phyloP scores from a whole-genome alignment of 2,113 vertebrate genomes.

The Colius striatus region DNA sequence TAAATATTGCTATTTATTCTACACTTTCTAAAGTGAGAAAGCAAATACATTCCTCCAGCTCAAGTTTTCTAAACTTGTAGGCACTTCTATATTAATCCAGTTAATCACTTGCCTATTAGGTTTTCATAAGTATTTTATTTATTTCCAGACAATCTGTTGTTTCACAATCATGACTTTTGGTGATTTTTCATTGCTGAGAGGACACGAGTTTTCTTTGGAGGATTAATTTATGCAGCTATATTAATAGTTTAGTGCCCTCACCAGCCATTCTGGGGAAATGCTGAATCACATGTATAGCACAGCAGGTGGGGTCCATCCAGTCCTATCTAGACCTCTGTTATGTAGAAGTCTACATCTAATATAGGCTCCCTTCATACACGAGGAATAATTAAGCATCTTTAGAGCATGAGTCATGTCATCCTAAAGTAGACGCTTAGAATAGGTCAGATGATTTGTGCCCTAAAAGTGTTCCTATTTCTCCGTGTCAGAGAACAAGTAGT shows the following conservation, averaged over 20 bases:
- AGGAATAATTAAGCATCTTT: slow-evolving; percentile 55
- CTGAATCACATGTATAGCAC: slow-evolving; percentile 21
- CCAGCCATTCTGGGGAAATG: slow-evolving; percentile 46
- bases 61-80: background rate
- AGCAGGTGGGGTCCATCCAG: slow-evolving; percentile 44
- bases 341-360: slow-evolving; percentile 50
- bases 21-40: background rate
- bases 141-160: background rate
- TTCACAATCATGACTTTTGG: background rate
- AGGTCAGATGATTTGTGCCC: slow-evolving; percentile 50
- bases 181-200: background rate
- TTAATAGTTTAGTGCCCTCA: slow-evolving; percentile 61
- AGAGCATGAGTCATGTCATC: slow-evolving; percentile 49
- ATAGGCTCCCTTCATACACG: slow-evolving; percentile 28
- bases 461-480: slow-evolving; percentile 48
- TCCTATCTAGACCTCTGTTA: slow-evolving; percentile 14
- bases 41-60: background rate
- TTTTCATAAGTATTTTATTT: background rate
- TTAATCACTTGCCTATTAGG: background rate
- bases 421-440: slow-evolving; percentile 40
- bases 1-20: background rate
- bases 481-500: background rate
- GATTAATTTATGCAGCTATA: slow-evolving; percentile 19
- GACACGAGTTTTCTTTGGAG: slow-evolving; percentile 4
- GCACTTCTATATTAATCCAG: background rate